A percentile compares a stretch with the other conserved stretches of the same genome.
These are phyloP conservation scores for Acanthosoma haemorrhoidale DNA, from an alignment of 2,888 invertebrate species.

Conservation along the genomic window DNA sequence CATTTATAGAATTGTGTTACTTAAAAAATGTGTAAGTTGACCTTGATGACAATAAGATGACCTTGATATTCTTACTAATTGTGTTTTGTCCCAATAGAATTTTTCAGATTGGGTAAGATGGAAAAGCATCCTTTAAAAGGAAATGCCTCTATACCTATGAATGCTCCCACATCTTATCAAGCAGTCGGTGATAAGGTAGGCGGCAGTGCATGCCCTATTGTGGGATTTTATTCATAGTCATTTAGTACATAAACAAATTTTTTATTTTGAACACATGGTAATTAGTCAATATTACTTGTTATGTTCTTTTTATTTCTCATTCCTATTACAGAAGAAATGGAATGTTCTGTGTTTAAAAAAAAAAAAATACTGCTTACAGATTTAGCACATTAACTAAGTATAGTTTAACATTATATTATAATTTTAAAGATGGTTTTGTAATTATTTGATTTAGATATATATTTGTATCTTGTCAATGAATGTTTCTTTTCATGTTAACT, in stretches of 20 bases:
- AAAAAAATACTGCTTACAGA: no score
- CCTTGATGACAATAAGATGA: background rate
- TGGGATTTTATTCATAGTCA: background rate
- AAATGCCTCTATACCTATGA: constrained; percentile 50
- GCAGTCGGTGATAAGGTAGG: constrained; percentile 58
- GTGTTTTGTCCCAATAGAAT: constrained; percentile 29
- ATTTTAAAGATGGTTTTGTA: no score
- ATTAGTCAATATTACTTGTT: no score
- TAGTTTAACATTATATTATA: no score
- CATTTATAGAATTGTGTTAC: no score
- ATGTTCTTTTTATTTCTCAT: background rate
- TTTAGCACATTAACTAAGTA: no score
- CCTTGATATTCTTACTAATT: constrained; percentile 16
- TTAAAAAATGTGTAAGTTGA: background rate
- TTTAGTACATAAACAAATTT: background rate
- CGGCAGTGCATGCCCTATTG: background rate
- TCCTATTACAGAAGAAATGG: no score
- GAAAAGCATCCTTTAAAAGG: constrained; percentile 68
- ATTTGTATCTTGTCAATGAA: no score
- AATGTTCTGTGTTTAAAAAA: no score
- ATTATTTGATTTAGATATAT: no score
- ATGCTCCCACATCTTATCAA: constrained; percentile 55
- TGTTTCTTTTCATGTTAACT: no score
- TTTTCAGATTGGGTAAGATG: constrained; percentile 48
- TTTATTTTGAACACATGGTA: no score